These are phyloP conservation scores for Drosophila serrata DNA, from an alignment of 1,140 invertebrate genomes.

Conservation along the genomic window DNA sequence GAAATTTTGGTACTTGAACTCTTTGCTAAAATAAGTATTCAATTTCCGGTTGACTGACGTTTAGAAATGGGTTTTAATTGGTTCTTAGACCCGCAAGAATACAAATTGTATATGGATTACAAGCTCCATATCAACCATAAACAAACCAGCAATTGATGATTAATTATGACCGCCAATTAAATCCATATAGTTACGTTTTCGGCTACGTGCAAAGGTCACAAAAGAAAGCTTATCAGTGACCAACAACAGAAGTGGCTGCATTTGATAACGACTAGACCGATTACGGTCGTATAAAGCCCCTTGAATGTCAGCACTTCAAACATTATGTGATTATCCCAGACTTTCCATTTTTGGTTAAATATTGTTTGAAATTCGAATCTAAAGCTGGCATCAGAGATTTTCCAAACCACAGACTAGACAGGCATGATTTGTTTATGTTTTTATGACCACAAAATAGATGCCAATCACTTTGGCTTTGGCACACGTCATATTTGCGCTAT, in stretches of 20 bases:
- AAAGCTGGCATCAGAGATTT: constrained; percentile 10
- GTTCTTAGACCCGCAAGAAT: neutral
- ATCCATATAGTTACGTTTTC: constrained; percentile 16
- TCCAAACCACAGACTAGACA: constrained; percentile 2
- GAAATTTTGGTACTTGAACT: neutral
- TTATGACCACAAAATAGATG: constrained; percentile 42
- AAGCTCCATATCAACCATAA: constrained; percentile 22
- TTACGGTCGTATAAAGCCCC: constrained; percentile 34
- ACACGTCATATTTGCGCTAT: constrained; percentile 65
- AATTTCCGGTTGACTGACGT: constrained; percentile 19
- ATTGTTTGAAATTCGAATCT: neutral
- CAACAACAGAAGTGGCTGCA: constrained; percentile 46
- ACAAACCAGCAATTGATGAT: constrained; percentile 41
- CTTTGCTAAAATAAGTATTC: neutral
- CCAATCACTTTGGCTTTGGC: constrained; percentile 28
- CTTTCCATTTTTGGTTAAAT: constrained; percentile 4
- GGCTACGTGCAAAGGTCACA: constrained; percentile 60
- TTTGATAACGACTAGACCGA: constrained; percentile 50
- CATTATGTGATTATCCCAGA: constrained; percentile 18
- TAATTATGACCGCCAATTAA: constrained; percentile 39
- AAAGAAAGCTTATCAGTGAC: constrained; percentile 53
- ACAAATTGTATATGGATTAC: neutral
- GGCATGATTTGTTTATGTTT: constrained; percentile 12
- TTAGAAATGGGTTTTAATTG: neutral
- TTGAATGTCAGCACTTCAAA: constrained; percentile 48